These are phyloP conservation scores for Diplolepis rosae DNA, from an alignment of 2,888 invertebrate genomes.

Conservation along the genomic window DNA sequence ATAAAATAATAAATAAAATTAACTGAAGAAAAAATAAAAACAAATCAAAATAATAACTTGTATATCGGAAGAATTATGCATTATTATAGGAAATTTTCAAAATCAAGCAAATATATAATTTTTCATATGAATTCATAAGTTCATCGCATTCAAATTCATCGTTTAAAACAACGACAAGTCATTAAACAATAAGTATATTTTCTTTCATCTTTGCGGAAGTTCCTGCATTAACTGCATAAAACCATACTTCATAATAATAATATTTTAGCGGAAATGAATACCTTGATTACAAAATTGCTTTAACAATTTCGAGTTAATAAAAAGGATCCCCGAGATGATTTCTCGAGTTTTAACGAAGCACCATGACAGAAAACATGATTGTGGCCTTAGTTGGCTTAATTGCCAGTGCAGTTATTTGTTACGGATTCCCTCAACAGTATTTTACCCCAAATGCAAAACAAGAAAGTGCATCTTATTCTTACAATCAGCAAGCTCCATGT, in stretches of 20 bases:
- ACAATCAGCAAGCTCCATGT: background rate
- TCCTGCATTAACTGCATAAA: background rate
- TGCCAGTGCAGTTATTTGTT: slow-evolving; percentile 12
- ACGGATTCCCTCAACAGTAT: background rate
- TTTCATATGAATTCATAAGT: too few species aligned
- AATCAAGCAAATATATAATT: too few species aligned
- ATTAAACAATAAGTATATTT: background rate
- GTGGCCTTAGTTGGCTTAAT: background rate
- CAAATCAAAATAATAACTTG: too few species aligned
- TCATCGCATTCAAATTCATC: too few species aligned
- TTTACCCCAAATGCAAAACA: background rate
- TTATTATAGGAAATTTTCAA: too few species aligned
- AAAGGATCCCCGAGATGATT: background rate
- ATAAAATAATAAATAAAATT: too few species aligned
- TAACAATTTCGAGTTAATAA: background rate
- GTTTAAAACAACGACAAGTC: background rate
- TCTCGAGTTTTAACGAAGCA: background rate
- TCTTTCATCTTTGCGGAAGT: background rate
- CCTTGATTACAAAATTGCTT: background rate
- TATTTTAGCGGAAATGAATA: slow-evolving; percentile 19
- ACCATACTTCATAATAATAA: slow-evolving; percentile 6
- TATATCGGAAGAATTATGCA: too few species aligned
- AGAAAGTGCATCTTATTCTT: background rate
- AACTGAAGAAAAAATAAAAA: too few species aligned
- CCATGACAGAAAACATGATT: slow-evolving; percentile 8